A percentile compares a stretch with the other conserved stretches of the same genome.
phyloP scores from a whole-genome alignment of 1,140 invertebrate species.

The Probaryconus sp. region DNA sequence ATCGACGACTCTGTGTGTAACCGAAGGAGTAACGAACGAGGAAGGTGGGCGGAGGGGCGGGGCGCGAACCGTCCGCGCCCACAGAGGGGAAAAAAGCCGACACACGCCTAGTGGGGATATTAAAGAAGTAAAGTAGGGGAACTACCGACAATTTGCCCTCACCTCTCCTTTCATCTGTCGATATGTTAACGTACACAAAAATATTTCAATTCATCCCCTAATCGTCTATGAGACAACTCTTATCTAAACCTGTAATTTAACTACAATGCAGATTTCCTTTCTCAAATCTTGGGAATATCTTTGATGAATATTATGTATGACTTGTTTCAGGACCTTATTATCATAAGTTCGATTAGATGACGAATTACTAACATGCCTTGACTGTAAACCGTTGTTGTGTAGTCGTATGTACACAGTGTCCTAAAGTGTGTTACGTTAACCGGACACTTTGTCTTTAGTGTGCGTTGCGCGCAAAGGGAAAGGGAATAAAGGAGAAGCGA shows the following conservation, averaged over 20 bases:
- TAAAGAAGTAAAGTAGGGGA: constrained; percentile 70
- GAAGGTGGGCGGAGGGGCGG: constrained; percentile 75
- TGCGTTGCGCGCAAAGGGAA: constrained; percentile 33
- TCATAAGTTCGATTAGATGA: too few relatives aligned
- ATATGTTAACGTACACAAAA: constrained; percentile 13
- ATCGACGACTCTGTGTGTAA: constrained; percentile 58
- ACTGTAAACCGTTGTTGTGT: too few relatives aligned
- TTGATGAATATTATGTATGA: too few relatives aligned
- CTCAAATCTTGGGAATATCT: too few relatives aligned
- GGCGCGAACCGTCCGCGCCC: constrained; percentile 76
- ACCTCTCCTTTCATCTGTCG: constrained; percentile 26
- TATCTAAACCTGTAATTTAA: too few relatives aligned
- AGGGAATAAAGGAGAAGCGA: constrained; percentile 61
- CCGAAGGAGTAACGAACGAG: constrained; percentile 57
- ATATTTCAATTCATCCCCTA: not conserved
- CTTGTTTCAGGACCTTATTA: too few relatives aligned
- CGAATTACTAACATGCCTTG: too few relatives aligned
- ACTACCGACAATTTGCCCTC: constrained; percentile 61
- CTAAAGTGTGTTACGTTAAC: constrained; percentile 17
- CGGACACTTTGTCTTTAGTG: constrained; percentile 20
- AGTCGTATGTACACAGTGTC: too few relatives aligned
- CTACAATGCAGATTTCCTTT: too few relatives aligned
- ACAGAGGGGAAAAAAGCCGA: constrained; percentile 79
- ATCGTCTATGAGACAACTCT: constrained; percentile 6
- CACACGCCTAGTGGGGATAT: constrained; percentile 67